Base-by-base conservation (phyloP, 2,888 invertebrate genomes). In the Muschampia plurimacula region DNA sequence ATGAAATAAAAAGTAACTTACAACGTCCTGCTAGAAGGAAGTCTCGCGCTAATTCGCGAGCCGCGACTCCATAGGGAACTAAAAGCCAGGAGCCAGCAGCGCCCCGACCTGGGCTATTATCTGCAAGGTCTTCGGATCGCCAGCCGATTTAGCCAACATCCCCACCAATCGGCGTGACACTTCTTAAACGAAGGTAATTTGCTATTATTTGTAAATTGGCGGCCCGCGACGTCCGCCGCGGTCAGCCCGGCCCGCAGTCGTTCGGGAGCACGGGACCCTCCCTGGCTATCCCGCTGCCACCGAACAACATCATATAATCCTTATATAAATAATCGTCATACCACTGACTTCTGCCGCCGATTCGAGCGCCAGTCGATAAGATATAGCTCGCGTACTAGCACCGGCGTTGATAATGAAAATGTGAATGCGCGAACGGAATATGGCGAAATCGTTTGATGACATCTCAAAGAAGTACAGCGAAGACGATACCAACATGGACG, bases 101-200 rank as follows among this genome's bases (percentile, higher is more conserved):
- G 86, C 88, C 87, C 86, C 81, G 84, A 87, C 89, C 90, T 89
- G 88, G 80, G 82, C 88, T 80, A 93, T 94, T 94, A 93, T 82
- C 88, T 84, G 85, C 94, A 94, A 94, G 94, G 94, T 94, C 93
- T 92, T 83, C 79, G 82, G 85, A 92, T 92, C 89, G 90, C 88
- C 86, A 91, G 88, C 86, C 92, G 92, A 93, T 94, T 93, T 91
- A 92, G 84, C 87, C 86, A 87, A 81, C 90, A 92, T 92, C 91
- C 91, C 93, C 93, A 92, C 94, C 93, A 93, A 92, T 90, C 89
- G 86, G 87, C 84, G 89, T 89, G 88, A 89, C 93, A 93, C 92
- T 91, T 91, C 94, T 94, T 93, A 92, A 93, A 93, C 93, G 92
- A 91, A 90, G 92, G 93, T 92, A 94, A 94, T 94, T 93, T 90